phyloP scores from a whole-genome alignment of 2,888 invertebrate species.

The Nomada ruficornis region DNA sequence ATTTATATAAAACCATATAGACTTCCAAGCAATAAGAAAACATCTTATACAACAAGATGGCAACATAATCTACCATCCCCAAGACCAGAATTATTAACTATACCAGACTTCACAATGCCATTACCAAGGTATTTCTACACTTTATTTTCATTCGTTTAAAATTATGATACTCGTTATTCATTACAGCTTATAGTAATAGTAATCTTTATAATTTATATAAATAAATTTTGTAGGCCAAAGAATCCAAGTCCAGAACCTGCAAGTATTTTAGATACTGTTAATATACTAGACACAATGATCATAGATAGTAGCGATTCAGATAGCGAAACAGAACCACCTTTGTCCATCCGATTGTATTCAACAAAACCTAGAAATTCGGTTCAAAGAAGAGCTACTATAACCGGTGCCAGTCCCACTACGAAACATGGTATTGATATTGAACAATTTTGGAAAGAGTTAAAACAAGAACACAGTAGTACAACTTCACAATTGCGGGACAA shows the following conservation, averaged over 20 bases:
- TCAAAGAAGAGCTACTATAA: conserved; percentile 94
- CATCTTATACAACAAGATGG: conserved; percentile 87
- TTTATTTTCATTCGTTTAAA: conserved; percentile 2
- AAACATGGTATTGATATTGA: conserved; percentile 89
- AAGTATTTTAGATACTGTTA: conserved; percentile 77
- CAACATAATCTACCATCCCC: conserved; percentile 89
- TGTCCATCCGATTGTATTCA: conserved; percentile 88
- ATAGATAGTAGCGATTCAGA: conserved; percentile 86
- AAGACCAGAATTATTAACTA: conserved; percentile 87
- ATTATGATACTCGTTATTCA: neutral
- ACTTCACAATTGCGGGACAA: conserved; percentile 90
- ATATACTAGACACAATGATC: conserved; percentile 80
- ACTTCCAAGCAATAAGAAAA: conserved; percentile 89
- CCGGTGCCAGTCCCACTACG: conserved; percentile 91
- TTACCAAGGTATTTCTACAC: conserved; percentile 84
- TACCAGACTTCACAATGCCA: conserved; percentile 87
- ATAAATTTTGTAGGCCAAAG: conserved; percentile 74
- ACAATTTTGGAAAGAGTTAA: conserved; percentile 91
- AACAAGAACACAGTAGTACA: conserved; percentile 85
- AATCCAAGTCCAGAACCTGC: conserved; percentile 80
- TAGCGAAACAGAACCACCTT: conserved; percentile 86
- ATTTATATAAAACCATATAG: conserved; percentile 90
- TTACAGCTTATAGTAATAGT: conserved; percentile 2
- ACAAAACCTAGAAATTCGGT: conserved; percentile 91
- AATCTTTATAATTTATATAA: conserved; percentile 21